These are phyloP conservation scores for Bambusicola thoracicus DNA, from an alignment of 2,113 vertebrate species.

Conservation along the genomic window DNA sequence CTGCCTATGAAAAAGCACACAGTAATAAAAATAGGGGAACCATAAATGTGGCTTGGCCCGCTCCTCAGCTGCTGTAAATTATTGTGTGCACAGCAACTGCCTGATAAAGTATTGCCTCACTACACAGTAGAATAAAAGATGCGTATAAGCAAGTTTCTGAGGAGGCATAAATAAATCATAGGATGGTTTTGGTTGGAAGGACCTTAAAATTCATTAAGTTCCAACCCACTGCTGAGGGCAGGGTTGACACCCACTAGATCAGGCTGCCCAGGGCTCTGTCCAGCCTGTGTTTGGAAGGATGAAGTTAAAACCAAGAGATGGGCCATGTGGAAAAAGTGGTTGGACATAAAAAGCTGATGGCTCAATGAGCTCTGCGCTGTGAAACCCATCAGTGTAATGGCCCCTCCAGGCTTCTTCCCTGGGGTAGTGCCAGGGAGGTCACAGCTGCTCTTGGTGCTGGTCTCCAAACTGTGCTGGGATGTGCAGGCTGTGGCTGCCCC, in stretches of 20 bases:
- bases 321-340: not conserved
- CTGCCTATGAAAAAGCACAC: not conserved
- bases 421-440: not conserved
- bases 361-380: not conserved
- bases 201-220: no score
- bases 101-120: not conserved
- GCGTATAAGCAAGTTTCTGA: not conserved
- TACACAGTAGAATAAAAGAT: not conserved
- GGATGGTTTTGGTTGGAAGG: no score
- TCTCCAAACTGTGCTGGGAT: accelerated
- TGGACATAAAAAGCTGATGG: not conserved
- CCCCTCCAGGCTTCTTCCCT: not conserved
- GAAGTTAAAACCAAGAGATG: not conserved
- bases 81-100: not conserved
- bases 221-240: no score
- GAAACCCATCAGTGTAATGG: not conserved
- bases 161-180: not conserved
- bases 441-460: no score
- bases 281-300: no score
- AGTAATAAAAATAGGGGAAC: not conserved
- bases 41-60: not conserved
- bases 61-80: not conserved
- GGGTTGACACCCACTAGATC: no score
- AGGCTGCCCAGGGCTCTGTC: no score
- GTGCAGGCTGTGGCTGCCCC: accelerated